Evolutionary conservation across 2,113 vertebrate species (phyloP), one percentile per base, ranked within the genome.

Genomic region (Pollimyrus isidori): DNA sequence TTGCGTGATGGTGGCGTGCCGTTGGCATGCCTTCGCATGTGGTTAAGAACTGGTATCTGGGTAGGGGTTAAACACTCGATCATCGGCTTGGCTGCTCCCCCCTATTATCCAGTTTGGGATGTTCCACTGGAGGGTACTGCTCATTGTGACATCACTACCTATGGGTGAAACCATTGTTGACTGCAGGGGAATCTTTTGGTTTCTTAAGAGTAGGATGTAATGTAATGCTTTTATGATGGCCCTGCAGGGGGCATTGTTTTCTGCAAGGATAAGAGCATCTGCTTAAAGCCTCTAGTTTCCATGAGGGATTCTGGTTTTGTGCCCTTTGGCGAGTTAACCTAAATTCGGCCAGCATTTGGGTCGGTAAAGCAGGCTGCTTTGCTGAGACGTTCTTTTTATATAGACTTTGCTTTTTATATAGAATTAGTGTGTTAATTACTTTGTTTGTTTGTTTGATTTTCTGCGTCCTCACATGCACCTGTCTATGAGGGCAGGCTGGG

Each of bases 331-430:
- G 17, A 80, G 11, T 76, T 76, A 80, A 42, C 73, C 73, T 80
- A 42, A 80, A 80, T 15, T 80, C 35, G 5, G 35, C 15, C 73
- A 19, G 73, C 15, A 80, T 42, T 42, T 39, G 39, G 35, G 35
- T 2, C 17, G 30, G 73, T 7, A 80, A 80, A 80, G 39, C 73
- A 39, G 15, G 13, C 73, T 42, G 73, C 73, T 42, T 80, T 80
- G 69, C 30, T 42, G 35, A 39, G 73, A 42, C 73, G 1, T 39
- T 30, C 7, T 95, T 95, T 93, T 88, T 90, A 88, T 73, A 86
- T 90, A 92, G 56, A 89, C 53, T 56, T 56, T 56, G 65, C 65
- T 95, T 95, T 93, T 88, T 90, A 87, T 73, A 86, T 90, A 92
- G 56, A 89, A 91, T 90, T 90, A 88, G 73, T 65, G 90, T 90